Percentiles rank a stretch among this genome's conserved stretches.
Conservation (phyloP, 1,140 invertebrate species). For the Asbolus verrucosus region DNA sequence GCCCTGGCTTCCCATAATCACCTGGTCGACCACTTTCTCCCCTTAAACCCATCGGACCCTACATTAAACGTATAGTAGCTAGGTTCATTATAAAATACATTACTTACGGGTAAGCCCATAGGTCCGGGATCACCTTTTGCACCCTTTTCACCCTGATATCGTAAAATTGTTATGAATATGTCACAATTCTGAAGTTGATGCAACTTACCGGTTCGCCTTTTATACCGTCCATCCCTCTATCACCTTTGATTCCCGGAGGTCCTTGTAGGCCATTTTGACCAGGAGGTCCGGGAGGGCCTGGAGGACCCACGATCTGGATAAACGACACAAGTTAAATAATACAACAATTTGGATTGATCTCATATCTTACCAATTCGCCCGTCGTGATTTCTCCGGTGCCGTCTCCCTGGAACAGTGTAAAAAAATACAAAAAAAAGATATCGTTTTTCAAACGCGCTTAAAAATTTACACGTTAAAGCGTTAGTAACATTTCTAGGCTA, state of each 20-base stretch:
- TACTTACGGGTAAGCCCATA: conserved; percentile 94
- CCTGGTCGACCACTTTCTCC: conserved; percentile 82
- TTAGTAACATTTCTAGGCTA: conserved; percentile 11
- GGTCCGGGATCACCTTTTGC: conserved; percentile 91
- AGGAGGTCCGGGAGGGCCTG: conserved; percentile 83
- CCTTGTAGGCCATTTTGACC: conserved; percentile 82
- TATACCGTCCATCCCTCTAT: conserved; percentile 84
- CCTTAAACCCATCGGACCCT: conserved; percentile 91
- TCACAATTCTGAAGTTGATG: too few relatives aligned
- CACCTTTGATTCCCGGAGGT: conserved; percentile 90
- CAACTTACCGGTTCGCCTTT: conserved; percentile 87
- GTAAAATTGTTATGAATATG: not conserved
- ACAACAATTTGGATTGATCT: too few relatives aligned
- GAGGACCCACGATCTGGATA: conserved; percentile 81
- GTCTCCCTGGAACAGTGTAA: conserved; percentile 79
- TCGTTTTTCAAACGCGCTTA: not conserved
- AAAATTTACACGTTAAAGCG: conserved; percentile 27
- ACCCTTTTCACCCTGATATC: conserved; percentile 85
- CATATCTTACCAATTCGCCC: conserved; percentile 78
- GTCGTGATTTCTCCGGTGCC: conserved; percentile 79
- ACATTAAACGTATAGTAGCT: conserved; percentile 38
- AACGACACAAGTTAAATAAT: too few relatives aligned
- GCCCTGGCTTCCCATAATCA: conserved; percentile 80
- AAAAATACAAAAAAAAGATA: conserved; percentile 60
- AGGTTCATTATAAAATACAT: not conserved